Base-by-base conservation (phyloP, 30 jellyfish, hydroid and myxozoan genomes). In the Phacellophora camtschatica region DNA sequence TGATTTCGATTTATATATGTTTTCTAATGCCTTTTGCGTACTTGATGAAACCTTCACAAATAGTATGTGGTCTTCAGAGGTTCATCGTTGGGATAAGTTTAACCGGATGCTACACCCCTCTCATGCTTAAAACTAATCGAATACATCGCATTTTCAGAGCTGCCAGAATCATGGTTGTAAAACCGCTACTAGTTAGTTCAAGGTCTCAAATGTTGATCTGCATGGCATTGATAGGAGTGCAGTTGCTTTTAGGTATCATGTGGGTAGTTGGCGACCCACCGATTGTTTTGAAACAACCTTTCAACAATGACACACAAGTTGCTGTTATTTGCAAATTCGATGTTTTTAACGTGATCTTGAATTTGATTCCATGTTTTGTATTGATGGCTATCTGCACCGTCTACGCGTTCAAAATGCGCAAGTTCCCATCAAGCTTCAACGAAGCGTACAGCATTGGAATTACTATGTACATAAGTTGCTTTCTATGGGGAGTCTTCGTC, bases 251-350 rank as follows among this genome's bases (percentile, higher is more conserved):
- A 58, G 96, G 96, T 0, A 49, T 88, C 11, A 81, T 82, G 76
- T 94, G 97, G 99, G 86, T 88, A 16, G 92, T 94, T 19, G 94
- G 88, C 34, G 88, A 77, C 72, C 86, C 90, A 62, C 99, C 99
- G 20, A 19, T 49, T 2, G 88, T 87, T 18, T 81, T 36, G 30
- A 64, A 93, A 13, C 41, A 19, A 45, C 82, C 43, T 49, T 48
- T 80, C n/a, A 41, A 58, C 5, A 61, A 74, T 5, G 63, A 24
- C 23, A 65, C 74, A 0, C 65, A 70, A 49, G 96, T 94, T 10
- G 88, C 89, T 24, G 87, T 57, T 4, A 11, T 39, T 9, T 94
- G 99, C 75, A 63, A 62, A n/a, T 37, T 57, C 12, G 80, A 87
- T 48, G 83, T 81, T 2, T 82, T 81, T 8, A 56, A 85, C 55